These are phyloP conservation scores for Nesidiocoris tenuis DNA, from an alignment of 2,888 invertebrate species.

Conservation along the genomic window DNA sequence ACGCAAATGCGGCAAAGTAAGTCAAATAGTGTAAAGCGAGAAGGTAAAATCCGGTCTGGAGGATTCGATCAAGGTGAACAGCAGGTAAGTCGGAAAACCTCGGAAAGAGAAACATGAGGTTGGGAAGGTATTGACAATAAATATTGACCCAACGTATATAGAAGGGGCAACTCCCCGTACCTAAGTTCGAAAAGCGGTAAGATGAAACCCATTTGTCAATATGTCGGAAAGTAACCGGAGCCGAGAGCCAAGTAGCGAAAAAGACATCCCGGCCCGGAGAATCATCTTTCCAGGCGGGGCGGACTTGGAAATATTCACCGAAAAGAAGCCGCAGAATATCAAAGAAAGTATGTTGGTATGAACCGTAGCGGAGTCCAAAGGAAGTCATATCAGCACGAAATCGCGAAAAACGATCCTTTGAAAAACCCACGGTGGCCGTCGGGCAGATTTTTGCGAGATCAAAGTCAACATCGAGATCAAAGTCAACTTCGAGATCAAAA, in stretches of 20 bases:
- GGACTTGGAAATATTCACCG: neutral
- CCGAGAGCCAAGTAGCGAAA: neutral
- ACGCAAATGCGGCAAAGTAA: too few species aligned
- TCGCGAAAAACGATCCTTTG: too few species aligned
- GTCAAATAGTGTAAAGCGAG: constrained; percentile 22
- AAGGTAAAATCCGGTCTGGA: constrained; percentile 28
- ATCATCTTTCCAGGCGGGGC: neutral
- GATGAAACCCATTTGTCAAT: constrained; percentile 40
- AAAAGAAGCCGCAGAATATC: neutral
- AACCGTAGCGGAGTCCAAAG: too few species aligned
- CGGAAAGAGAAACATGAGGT: constrained; percentile 35
- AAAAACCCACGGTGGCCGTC: too few species aligned
- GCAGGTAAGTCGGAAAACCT: neutral
- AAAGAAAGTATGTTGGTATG: too few species aligned
- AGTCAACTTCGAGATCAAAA: too few species aligned
- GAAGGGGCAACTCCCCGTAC: neutral
- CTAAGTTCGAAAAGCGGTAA: constrained; percentile 13
- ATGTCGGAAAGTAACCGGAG: constrained; percentile 18
- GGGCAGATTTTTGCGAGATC: too few species aligned
- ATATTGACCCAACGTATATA: constrained; percentile 28
- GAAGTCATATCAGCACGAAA: too few species aligned
- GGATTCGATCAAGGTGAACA: constrained; percentile 11
- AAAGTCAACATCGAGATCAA: too few species aligned
- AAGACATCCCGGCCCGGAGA: neutral
- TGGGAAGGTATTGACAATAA: constrained; percentile 39